Conservation (phyloP, 2,113 vertebrate genomes). For the Reinhardtius hippoglossoides region DNA sequence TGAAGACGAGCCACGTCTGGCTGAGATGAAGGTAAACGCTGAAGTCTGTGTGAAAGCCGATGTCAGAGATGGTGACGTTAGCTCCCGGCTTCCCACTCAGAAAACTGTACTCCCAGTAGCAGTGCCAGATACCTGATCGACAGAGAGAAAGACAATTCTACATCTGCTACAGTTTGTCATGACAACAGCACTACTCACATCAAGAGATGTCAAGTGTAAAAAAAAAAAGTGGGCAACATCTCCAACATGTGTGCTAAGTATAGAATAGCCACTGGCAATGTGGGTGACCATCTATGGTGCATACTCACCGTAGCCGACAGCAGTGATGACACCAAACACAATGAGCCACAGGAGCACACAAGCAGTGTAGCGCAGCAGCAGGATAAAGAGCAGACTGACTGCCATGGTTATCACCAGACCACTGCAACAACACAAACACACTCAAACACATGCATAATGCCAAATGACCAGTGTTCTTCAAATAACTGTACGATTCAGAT, state of each 20-base stretch:
- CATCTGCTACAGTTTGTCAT: background rate
- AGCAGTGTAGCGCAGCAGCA: conserved; percentile 90
- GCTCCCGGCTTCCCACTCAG: conserved; percentile 83
- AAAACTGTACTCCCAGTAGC: conserved; percentile 86
- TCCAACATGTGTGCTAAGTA: background rate
- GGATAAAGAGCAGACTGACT: conserved; percentile 91
- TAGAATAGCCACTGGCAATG: background rate
- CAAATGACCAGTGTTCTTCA: background rate
- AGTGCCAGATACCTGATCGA: conserved; percentile 90
- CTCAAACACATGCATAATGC: conserved; percentile 2
- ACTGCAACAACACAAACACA: conserved; percentile 75
- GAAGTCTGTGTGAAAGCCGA: conserved; percentile 91
- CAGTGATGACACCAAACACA: conserved; percentile 86
- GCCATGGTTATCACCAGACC: conserved; percentile 91
- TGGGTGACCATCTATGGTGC: background rate
- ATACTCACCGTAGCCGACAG: conserved; percentile 87
- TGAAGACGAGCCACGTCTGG: conserved; percentile 93
- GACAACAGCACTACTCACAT: conserved; percentile 10
- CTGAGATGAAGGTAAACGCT: conserved; percentile 89
- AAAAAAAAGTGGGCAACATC: conserved; percentile 7
- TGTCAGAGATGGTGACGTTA: conserved; percentile 86
- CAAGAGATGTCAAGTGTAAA: background rate
- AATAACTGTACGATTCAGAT: no score
- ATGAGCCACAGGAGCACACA: conserved; percentile 93
- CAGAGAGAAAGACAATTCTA: background rate